These are phyloP conservation scores for Trigoniulus corallinus DNA, from an alignment of 1,140 invertebrate genomes.

Conservation along the genomic window DNA sequence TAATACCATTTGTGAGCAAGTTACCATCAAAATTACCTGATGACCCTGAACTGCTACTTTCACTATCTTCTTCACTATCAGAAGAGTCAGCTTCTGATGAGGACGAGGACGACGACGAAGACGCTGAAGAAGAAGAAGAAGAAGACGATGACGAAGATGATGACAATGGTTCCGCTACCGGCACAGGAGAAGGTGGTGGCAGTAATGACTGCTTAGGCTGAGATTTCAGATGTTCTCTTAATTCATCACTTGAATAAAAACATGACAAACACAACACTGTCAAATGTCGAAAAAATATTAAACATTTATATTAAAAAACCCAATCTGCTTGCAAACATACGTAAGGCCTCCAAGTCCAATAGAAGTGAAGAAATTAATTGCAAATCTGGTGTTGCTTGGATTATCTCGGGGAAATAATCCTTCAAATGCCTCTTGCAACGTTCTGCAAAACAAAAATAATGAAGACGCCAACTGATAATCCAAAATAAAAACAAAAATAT, in stretches of 20 bases:
- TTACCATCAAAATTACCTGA: too few species aligned
- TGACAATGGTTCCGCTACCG: constrained; percentile 3
- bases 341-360: constrained; percentile 94
- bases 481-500: constrained; percentile 1
- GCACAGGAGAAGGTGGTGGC: neutral
- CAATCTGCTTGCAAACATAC: constrained; percentile 26
- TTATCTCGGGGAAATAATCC: constrained; percentile 91
- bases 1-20: too few species aligned
- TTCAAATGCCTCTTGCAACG: constrained; percentile 66
- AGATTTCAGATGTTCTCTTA: constrained; percentile 75
- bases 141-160: constrained; percentile 7
- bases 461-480: constrained; percentile 3
- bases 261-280: constrained; percentile 14
- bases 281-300: neutral
- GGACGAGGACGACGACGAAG: constrained; percentile 10
- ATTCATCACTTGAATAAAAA: constrained; percentile 59
- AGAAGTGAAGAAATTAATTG: constrained; percentile 98
- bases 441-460: constrained; percentile 36
- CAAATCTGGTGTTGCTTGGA: constrained; percentile 90
- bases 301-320: neutral
- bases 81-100: too few species aligned
- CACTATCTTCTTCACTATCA: too few species aligned
- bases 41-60: too few species aligned
- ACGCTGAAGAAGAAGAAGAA: constrained; percentile 6
- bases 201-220: constrained; percentile 38